These are phyloP conservation scores for Eretmochelys imbricata DNA, from an alignment of 2,113 vertebrate genomes.

Conservation along the genomic window DNA sequence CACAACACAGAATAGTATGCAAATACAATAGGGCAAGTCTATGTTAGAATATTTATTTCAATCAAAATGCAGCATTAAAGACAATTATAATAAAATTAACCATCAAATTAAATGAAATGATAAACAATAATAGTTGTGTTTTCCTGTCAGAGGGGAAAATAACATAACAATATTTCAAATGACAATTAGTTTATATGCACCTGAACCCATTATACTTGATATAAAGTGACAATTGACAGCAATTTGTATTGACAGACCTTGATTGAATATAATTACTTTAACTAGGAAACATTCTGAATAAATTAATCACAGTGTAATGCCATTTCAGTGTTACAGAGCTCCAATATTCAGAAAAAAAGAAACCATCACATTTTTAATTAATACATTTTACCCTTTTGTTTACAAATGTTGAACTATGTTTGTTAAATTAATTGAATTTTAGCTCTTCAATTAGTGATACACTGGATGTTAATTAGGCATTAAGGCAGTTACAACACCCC, in stretches of 20 bases:
- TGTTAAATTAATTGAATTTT: conserved; percentile 33
- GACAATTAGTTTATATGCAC: background rate
- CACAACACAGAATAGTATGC: background rate
- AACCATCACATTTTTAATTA: conserved; percentile 32
- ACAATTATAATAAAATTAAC: background rate
- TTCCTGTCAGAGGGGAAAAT: background rate
- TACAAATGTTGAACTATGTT: conserved; percentile 9
- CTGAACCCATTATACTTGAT: background rate
- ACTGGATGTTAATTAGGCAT: background rate
- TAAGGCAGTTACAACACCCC: background rate
- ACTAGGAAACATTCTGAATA: conserved; percentile 20
- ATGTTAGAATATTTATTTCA: background rate
- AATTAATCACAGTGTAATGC: conserved; percentile 6
- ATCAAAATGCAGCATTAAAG: background rate
- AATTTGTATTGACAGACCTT: background rate
- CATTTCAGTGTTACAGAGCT: conserved; percentile 1
- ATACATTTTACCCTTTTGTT: conserved; percentile 21
- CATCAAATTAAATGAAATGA: background rate
- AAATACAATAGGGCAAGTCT: background rate
- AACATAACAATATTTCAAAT: background rate
- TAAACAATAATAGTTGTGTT: background rate
- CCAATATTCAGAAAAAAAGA: background rate
- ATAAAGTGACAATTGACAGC: background rate
- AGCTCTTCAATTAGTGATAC: background rate
- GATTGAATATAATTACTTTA: background rate